Base-by-base conservation (phyloP, 2,797 vertebrate genomes). In the Phoxinus dragarum region DNA sequence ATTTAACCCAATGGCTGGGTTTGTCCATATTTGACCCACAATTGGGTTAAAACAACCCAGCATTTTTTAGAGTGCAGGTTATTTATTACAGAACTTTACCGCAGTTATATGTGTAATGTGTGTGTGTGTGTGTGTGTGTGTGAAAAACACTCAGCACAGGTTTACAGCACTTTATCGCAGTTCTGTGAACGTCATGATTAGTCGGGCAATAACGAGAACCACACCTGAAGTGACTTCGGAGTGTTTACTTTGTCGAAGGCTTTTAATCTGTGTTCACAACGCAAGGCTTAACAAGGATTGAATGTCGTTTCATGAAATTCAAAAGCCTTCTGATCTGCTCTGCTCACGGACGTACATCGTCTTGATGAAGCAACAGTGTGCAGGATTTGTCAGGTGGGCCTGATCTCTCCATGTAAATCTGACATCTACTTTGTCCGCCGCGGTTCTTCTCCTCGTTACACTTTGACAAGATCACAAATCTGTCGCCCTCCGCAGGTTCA, bases 391-490 rank as follows among this genome's bases (percentile, higher is more conserved):
- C 83, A 87, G 64, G 74, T 49, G 42, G 34, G 59, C 34, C 78
- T 80, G 88, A 83, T 66, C 74, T 67, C 80, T 85, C 14, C 3
- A 2, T 14, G 49, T 86, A 73, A 84, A 81, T 88, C 69, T 86
- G 74, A 86, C 54, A 84, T 81, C 64, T 72, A 69, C 61, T 86
- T 88, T 81, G 80, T 85, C 67, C 81, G 27, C 52, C 9, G 23
- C 1, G 3, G 61, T 66, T 86, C 27, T 56, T 16, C 56, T 78
- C 56, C 80, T 85, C 19, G 5, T 78, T 86, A 77, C 78, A 56
- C 52, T 86, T 79, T 87, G 86, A 88, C 36, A 80, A 84, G 84
- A 89, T 88, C 79, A 82, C 85, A 85, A 80, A 84, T 85, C 44
- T 85, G 81, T 80, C 21, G 66, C 66, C 74, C 36, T 81, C 52